These are phyloP conservation scores for Acronicta alni DNA, from an alignment of 2,888 invertebrate genomes.

Conservation along the genomic window DNA sequence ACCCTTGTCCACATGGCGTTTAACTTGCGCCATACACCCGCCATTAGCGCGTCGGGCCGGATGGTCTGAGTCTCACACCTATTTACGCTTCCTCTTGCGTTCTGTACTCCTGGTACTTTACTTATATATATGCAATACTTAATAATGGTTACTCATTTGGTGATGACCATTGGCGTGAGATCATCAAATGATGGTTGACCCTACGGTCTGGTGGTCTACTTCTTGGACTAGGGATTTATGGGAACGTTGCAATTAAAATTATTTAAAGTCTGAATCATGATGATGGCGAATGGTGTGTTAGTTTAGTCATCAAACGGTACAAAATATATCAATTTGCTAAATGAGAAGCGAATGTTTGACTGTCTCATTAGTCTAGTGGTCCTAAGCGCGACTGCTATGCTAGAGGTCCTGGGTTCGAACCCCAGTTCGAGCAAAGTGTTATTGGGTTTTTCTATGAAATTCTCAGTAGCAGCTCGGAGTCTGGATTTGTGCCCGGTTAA, in stretches of 20 bases:
- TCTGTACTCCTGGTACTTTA: conserved; percentile 78
- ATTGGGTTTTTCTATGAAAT: too few species aligned
- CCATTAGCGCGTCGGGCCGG: conserved; percentile 84
- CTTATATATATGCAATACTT: conserved; percentile 46
- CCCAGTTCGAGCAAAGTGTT: too few species aligned
- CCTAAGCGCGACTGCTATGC: too few species aligned
- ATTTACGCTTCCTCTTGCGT: conserved; percentile 84
- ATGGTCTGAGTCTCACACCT: conserved; percentile 88
- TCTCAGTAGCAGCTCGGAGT: too few species aligned
- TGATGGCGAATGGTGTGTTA: conserved; percentile 20
- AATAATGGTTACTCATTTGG: conserved; percentile 45
- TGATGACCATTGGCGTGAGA: conserved; percentile 48
- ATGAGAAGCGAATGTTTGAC: too few species aligned
- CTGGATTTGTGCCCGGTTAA: too few species aligned
- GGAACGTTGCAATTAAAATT: conserved; percentile 34
- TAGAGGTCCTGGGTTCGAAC: too few species aligned
- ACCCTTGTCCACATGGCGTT: conserved; percentile 33
- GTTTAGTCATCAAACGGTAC: too few species aligned
- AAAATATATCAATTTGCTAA: too few species aligned
- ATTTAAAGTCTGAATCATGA: conserved; percentile 25
- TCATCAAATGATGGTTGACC: conserved; percentile 38
- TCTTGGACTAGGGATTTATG: conserved; percentile 45
- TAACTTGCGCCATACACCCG: conserved; percentile 62
- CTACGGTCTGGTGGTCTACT: conserved; percentile 23
- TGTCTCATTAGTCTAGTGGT: too few species aligned